phyloP scores from a whole-genome alignment of 2,113 vertebrate genomes.

The Camelus dromedarius region DNA sequence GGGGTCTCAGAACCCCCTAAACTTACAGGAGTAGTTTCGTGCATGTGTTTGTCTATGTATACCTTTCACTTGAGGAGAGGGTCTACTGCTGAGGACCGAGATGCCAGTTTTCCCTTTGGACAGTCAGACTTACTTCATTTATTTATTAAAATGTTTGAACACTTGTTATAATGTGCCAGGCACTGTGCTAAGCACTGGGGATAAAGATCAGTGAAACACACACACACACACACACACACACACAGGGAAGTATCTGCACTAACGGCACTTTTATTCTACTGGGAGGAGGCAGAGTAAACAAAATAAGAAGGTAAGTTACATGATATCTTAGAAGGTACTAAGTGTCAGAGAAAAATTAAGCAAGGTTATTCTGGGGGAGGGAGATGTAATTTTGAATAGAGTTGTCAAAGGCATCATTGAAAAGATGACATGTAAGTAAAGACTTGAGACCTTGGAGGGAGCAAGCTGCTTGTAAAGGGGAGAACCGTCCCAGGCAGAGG shows the following conservation, averaged over 20 bases:
- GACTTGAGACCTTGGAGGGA: neutral
- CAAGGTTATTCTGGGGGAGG: neutral
- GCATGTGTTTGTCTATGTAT: neutral
- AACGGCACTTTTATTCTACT: neutral
- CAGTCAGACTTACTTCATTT: neutral
- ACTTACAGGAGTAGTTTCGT: neutral
- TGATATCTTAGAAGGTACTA: slow-evolving; percentile 10
- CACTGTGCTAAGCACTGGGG: neutral
- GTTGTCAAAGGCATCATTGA: neutral
- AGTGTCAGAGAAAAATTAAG: neutral
- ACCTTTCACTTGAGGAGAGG: neutral
- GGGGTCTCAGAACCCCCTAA: neutral
- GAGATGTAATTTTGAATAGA: neutral
- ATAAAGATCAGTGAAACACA: neutral
- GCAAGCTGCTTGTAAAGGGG: neutral
- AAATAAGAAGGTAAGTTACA: neutral
- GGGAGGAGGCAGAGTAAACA: neutral
- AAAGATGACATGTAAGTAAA: neutral
- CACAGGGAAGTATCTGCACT: neutral
- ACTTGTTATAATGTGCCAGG: neutral
- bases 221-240: neutral
- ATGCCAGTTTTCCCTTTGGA: neutral
- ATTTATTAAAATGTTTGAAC: neutral
- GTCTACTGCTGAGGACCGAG: neutral
- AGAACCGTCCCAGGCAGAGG: neutral